Evolutionary conservation across 1,140 invertebrate species (phyloP).

Genomic region (Pachypeltis micranthus): DNA sequence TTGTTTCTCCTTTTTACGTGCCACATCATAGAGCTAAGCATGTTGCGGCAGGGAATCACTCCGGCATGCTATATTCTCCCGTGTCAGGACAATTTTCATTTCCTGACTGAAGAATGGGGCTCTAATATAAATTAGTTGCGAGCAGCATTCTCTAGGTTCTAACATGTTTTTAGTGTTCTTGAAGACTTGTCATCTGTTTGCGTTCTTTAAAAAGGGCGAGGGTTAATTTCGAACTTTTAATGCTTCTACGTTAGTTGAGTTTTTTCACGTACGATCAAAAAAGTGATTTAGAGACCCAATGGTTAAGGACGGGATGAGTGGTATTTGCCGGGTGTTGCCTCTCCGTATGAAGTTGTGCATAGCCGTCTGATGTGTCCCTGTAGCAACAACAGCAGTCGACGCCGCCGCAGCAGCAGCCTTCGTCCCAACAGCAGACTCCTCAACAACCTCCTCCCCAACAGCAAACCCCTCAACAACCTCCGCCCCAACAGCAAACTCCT

Average conservation of each 20-base stretch:
- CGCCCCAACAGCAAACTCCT: not conserved
- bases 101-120: no score
- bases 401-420: not conserved
- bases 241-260: no score
- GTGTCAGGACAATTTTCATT: no score
- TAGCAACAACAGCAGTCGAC: no score
- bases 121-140: no score
- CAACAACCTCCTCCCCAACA: not conserved
- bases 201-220: no score
- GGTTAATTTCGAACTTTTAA: no score
- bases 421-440: not conserved
- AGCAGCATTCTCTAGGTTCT: no score
- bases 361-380: not conserved
- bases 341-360: not conserved
- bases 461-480: not conserved
- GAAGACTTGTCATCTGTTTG: no score
- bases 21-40: not conserved
- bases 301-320: not conserved
- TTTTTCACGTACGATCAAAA: no score
- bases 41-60: not conserved
- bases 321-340: not conserved
- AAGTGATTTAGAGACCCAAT: no score
- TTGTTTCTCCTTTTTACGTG: not conserved
- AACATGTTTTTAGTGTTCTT: no score
- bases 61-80: not conserved